Base-by-base conservation (phyloP, 2,888 invertebrate genomes). In the Conus canariensis region DNA sequence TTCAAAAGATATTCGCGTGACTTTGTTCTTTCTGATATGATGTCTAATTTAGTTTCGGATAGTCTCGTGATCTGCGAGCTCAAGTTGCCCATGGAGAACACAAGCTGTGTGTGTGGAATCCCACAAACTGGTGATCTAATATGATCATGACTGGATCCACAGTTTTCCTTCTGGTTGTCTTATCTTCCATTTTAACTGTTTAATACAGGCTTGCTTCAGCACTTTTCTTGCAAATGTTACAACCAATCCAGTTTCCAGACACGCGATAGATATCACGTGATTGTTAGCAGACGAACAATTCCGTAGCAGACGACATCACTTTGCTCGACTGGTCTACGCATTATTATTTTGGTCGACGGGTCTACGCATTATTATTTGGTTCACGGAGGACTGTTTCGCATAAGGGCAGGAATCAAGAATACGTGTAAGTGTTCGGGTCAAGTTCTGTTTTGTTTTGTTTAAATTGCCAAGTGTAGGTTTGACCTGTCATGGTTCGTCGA, bases 41-140 rank as follows among this genome's bases (percentile, higher is more conserved):
- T 2, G 14, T 10, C 22, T 77, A 74, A 12, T 58, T 88, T 59
- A 85, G 89, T 89, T 89, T 89, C 89, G 89, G 3, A 89, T 85
- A 64, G 60, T 80, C 90, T 87, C 87, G 87, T 82, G n/a, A 16
- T 8, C 30, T 45, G 64, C 64, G 67, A 89, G 82, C 5, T 25
- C 60, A 45, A 89, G 89, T 89, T 89, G 89, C 89, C 89, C 89
- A 67, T 83, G 89, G 89, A 70, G 89, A 89, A 56, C 22, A 58
- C 56, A 77, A 77, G 77, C 77, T 12, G 77, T 58, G 59, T 25
- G n/a, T 4, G 83, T 22, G 82, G 83, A 83, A 83, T 58, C 10
- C 82, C 30, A 14, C 19, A 25, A 25, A 60, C 86, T 30, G 10
- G 77, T 30, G 77, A 80, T 45, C 45, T 1, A 45, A 45, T 45